phyloP scores from a whole-genome alignment of 2,113 vertebrate species.

The Manacus vitellinus region DNA sequence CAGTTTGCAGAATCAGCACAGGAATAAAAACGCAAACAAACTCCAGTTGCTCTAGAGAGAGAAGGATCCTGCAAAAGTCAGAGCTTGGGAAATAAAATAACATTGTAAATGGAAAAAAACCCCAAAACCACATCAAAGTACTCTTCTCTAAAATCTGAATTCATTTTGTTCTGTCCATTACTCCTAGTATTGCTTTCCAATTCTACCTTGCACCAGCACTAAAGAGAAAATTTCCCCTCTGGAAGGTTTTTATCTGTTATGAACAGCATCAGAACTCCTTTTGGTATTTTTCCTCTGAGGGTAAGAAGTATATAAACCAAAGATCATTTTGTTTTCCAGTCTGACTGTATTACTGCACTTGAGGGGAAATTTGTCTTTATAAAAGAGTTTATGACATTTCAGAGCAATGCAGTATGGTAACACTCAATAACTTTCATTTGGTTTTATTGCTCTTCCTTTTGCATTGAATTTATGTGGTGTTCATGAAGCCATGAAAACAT shows the following conservation, averaged over 20 bases:
- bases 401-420: constrained; percentile 4
- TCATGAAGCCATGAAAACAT: neutral
- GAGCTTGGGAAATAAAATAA: constrained; percentile 5
- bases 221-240: constrained; percentile 57
- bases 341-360: constrained; percentile 58
- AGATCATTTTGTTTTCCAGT: constrained; percentile 49
- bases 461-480: neutral
- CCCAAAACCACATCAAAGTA: neutral
- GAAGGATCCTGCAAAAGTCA: neutral
- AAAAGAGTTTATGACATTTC: constrained; percentile 57
- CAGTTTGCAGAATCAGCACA: neutral
- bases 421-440: constrained; percentile 49
- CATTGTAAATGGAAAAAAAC: neutral
- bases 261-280: constrained; percentile 47
- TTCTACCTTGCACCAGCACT: constrained; percentile 34
- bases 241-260: constrained; percentile 55
- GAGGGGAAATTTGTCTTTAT: constrained; percentile 67
- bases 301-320: constrained; percentile 55
- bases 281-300: constrained; percentile 57
- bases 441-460: constrained; percentile 43
- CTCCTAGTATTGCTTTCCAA: constrained; percentile 22
- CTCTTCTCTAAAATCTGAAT: constrained; percentile 30
- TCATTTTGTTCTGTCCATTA: constrained; percentile 42
- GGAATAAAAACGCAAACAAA: neutral
- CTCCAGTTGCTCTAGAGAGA: neutral